Conservation (phyloP, 2,113 vertebrate species). For the Ascaphus truei region DNA sequence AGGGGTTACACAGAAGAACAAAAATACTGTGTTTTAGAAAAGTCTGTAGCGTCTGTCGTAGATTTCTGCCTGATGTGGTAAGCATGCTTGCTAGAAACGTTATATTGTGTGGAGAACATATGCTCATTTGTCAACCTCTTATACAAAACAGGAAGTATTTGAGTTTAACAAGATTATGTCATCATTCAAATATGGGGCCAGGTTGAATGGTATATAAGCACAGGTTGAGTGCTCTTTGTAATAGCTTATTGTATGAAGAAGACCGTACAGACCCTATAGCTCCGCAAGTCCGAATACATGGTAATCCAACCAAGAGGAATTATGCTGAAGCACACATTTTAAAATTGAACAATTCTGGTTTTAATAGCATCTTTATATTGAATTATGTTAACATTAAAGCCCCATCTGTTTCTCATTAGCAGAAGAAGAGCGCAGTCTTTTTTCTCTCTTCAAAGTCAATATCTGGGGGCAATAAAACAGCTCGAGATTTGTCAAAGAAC, state of each 20-base stretch:
- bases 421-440: slow-evolving; percentile 54
- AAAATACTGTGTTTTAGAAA: too few relatives aligned
- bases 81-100: neutral
- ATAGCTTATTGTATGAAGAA: too few relatives aligned
- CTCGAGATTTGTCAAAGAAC: too few relatives aligned
- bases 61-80: neutral
- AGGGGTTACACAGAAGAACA: too few relatives aligned
- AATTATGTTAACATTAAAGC: slow-evolving; percentile 51
- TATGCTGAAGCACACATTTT: too few relatives aligned
- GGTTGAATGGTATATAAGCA: slow-evolving; percentile 29
- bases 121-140: slow-evolving; percentile 26
- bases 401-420: slow-evolving; percentile 73
- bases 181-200: slow-evolving; percentile 12
- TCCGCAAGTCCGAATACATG: too few relatives aligned
- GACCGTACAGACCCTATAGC: too few relatives aligned
- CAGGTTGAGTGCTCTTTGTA: slow-evolving; percentile 25
- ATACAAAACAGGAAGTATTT: slow-evolving; percentile 23
- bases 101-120: neutral
- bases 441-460: slow-evolving; percentile 48
- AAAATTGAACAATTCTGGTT: too few relatives aligned
- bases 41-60: neutral
- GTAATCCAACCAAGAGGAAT: too few relatives aligned
- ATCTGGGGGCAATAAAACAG: too few relatives aligned
- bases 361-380: slow-evolving; percentile 60
- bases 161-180: slow-evolving; percentile 17